A percentile compares a stretch with the other conserved stretches of the same genome.
Evolutionary conservation across 2,888 invertebrate genomes (phyloP).

Genomic region (Axea sp.): DNA sequence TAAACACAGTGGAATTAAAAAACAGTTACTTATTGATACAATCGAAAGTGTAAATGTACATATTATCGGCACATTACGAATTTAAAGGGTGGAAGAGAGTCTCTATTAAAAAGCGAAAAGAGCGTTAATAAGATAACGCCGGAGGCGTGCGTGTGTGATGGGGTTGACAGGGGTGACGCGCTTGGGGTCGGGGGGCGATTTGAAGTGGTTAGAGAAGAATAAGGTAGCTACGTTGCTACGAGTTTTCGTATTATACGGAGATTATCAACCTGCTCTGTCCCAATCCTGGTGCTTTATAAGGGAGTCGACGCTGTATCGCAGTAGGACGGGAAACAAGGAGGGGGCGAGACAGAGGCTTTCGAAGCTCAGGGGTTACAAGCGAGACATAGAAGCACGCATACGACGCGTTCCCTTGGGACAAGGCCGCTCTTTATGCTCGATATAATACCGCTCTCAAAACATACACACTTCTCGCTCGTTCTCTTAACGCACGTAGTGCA

Average conservation of each 20-base stretch:
- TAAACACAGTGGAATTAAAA: too few species aligned
- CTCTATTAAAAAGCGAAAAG: constrained; percentile 57
- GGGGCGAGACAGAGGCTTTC: constrained; percentile 63
- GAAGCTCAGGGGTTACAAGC: constrained; percentile 62
- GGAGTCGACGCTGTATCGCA: constrained; percentile 52
- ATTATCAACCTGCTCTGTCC: constrained; percentile 78
- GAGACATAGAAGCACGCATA: constrained; percentile 74
- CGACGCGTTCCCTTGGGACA: constrained; percentile 75
- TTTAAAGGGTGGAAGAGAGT: constrained; percentile 24
- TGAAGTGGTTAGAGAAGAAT: constrained; percentile 74
- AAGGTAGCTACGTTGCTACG: constrained; percentile 66
- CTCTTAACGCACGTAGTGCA: constrained; percentile 56
- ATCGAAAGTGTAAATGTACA: constrained; percentile 39
- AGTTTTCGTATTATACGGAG: constrained; percentile 77
- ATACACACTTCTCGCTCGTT: constrained; percentile 76
- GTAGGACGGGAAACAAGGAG: constrained; percentile 53
- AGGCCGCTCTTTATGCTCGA: constrained; percentile 79
- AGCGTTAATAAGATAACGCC: constrained; percentile 73
- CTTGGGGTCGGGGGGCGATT: constrained; percentile 65
- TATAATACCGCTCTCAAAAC: constrained; percentile 80
- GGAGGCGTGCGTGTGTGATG: constrained; percentile 61
- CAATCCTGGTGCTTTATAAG: constrained; percentile 66
- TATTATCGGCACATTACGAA: constrained; percentile 48
- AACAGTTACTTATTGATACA: constrained; percentile 3
- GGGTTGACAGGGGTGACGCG: constrained; percentile 60